These are phyloP conservation scores for Diploscapter pachys DNA, from an alignment of 1,140 invertebrate species.

Conservation along the genomic window DNA sequence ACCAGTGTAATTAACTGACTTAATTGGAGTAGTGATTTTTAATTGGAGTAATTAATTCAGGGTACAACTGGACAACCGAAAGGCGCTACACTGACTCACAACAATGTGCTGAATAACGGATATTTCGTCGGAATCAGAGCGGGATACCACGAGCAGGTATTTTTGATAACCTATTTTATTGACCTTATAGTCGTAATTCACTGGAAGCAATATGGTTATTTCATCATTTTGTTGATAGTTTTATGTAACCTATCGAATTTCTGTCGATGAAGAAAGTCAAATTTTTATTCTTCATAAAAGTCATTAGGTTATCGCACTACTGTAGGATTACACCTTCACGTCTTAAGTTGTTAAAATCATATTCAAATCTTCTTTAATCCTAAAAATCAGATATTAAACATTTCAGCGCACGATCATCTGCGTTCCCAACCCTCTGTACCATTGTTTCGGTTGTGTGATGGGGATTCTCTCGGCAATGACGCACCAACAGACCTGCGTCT, in stretches of 20 bases:
- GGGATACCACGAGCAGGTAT: constrained; percentile 64
- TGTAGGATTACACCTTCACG: neutral
- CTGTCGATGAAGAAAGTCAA: too few species aligned
- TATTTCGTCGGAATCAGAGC: constrained; percentile 68
- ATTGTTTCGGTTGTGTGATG: constrained; percentile 78
- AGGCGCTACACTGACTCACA: constrained; percentile 77
- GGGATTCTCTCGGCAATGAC: constrained; percentile 68
- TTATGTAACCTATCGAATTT: too few species aligned
- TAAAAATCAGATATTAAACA: constrained; percentile 9
- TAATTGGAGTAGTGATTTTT: neutral
- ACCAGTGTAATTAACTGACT: constrained; percentile 43
- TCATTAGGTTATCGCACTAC: neutral
- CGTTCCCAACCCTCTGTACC: constrained; percentile 82
- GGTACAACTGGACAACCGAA: constrained; percentile 83
- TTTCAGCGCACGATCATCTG: constrained; percentile 60
- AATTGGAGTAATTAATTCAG: constrained; percentile 60
- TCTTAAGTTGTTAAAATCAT: constrained; percentile 5
- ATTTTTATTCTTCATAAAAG: neutral
- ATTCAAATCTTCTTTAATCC: constrained; percentile 17
- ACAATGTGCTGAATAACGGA: constrained; percentile 80
- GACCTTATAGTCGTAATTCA: too few species aligned
- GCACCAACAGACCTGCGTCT: constrained; percentile 70
- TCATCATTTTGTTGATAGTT: too few species aligned
- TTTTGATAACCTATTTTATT: constrained; percentile 1
- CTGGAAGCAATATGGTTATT: too few species aligned